phyloP scores from a whole-genome alignment of 2,113 vertebrate genomes.

The Rhabdomys dilectus region DNA sequence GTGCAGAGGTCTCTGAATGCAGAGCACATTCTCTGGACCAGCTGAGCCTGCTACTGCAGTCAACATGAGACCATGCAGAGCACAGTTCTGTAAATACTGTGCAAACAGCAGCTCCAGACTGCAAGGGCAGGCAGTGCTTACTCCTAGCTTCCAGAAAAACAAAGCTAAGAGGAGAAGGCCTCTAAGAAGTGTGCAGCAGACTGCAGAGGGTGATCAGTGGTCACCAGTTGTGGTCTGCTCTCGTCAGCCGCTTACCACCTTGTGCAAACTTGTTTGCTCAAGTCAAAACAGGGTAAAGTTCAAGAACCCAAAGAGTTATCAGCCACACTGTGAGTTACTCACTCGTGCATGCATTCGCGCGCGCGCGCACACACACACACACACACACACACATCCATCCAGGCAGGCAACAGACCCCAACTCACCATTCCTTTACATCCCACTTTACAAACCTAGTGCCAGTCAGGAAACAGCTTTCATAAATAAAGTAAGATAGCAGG shows the following conservation, averaged over 20 bases:
- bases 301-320: conserved; percentile 24
- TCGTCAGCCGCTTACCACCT: neutral
- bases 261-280: conserved; percentile 53
- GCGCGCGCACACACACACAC: neutral
- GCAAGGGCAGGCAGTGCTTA: neutral
- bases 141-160: neutral
- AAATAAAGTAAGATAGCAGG: neutral
- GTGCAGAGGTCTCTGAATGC: no score
- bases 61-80: neutral
- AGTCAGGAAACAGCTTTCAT: neutral
- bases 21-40: neutral
- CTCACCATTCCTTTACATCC: neutral
- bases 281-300: conserved; percentile 43
- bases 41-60: neutral
- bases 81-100: neutral
- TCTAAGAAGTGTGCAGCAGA: neutral
- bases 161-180: neutral
- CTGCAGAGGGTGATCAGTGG: fast-evolving
- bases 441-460: neutral
- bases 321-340: no score
- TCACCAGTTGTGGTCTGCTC: neutral
- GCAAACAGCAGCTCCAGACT: no score
- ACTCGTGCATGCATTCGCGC: no score
- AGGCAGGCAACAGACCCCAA: neutral
- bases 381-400: neutral